phyloP scores from a whole-genome alignment of 1,140 invertebrate species.

The Zaprionus africanus region DNA sequence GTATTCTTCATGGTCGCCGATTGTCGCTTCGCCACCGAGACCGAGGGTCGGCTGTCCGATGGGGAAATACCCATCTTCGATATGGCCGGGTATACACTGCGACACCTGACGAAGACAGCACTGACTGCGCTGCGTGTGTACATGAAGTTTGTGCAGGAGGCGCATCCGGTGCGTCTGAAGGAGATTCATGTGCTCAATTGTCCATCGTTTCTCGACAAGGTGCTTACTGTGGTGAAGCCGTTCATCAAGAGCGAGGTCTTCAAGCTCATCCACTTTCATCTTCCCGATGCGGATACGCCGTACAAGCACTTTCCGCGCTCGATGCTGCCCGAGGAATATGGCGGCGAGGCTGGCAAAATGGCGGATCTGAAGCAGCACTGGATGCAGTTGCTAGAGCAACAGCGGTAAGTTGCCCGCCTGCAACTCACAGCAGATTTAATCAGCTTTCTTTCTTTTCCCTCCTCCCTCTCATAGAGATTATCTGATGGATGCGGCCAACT shows the following conservation, averaged over 20 bases:
- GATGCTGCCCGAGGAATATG: constrained; percentile 88
- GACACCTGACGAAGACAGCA: constrained; percentile 87
- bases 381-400: constrained; percentile 83
- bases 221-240: constrained; percentile 87
- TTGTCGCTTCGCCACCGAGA: constrained; percentile 85
- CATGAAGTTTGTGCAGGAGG: constrained; percentile 90
- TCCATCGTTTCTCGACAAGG: constrained; percentile 87
- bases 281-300: constrained; percentile 87
- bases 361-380: constrained; percentile 86
- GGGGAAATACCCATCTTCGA: constrained; percentile 90
- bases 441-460: not conserved
- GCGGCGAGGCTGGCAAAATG: constrained; percentile 86
- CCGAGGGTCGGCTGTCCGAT: constrained; percentile 76
- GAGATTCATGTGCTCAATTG: constrained; percentile 90
- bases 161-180: constrained; percentile 90
- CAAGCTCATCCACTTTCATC: constrained; percentile 86
- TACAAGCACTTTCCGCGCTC: constrained; percentile 87
- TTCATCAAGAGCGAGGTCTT: constrained; percentile 88
- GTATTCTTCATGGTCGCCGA: constrained; percentile 89
- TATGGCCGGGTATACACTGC: constrained; percentile 87
- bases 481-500: constrained; percentile 64
- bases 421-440: not conserved
- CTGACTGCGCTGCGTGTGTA: constrained; percentile 88
- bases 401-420: constrained; percentile 52
- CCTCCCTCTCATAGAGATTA: constrained; percentile 47